phyloP scores from a whole-genome alignment of 1,140 invertebrate species.

The Brachionus paranguensis region DNA sequence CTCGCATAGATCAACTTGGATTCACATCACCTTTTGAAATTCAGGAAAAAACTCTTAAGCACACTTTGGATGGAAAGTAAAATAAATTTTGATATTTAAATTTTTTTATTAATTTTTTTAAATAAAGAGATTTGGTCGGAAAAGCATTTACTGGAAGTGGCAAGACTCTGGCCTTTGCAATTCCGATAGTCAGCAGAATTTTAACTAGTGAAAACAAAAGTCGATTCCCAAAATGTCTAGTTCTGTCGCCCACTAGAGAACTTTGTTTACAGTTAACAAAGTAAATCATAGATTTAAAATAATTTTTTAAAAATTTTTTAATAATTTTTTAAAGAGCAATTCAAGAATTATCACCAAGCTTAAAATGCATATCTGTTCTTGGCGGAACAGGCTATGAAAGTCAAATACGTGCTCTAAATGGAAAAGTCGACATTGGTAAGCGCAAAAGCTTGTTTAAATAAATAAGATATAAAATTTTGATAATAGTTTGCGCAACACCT shows the following conservation, averaged over 20 bases:
- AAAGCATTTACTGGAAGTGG: constrained; percentile 39
- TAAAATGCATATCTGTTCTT: constrained; percentile 21
- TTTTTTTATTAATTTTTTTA: not conserved
- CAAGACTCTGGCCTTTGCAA: constrained; percentile 37
- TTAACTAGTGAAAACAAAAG: not conserved
- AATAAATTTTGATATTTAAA: not conserved
- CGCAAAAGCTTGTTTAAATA: not conserved
- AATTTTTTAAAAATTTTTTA: not conserved
- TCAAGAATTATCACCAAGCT: constrained; percentile 22
- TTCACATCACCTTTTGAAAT: constrained; percentile 14
- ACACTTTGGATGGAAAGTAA: constrained; percentile 28
- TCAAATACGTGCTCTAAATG: constrained; percentile 5
- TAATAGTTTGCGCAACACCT: not conserved
- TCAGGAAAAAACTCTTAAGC: constrained; percentile 15
- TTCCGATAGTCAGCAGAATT: constrained; percentile 27
- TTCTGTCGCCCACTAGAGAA: constrained; percentile 34
- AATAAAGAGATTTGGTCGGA: constrained; percentile 21
- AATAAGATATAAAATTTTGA: not conserved
- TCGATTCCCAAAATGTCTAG: constrained; percentile 9
- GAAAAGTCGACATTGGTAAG: constrained; percentile 1
- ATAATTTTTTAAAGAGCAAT: not conserved
- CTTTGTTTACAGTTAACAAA: constrained; percentile 33
- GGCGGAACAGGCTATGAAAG: constrained; percentile 28
- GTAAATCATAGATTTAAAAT: not conserved
- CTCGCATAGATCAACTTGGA: not conserved